A percentile compares a stretch with the other conserved stretches of the same genome.
Conservation (phyloP, 2,888 invertebrate species). For the Dynastes hyllus region DNA sequence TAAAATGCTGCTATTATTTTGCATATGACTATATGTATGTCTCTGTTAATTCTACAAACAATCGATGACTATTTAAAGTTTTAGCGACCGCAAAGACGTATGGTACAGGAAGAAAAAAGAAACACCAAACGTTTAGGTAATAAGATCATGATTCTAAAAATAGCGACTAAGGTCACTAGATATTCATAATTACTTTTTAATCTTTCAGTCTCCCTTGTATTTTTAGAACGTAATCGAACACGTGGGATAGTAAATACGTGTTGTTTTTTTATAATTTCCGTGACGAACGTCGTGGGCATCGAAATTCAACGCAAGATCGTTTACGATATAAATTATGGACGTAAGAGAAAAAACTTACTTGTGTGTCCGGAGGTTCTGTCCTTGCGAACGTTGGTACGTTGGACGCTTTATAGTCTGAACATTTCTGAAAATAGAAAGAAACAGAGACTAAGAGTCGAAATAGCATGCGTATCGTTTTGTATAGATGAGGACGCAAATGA, state of each 20-base stretch:
- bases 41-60: not conserved
- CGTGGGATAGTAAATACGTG: conserved; percentile 50
- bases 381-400: conserved; percentile 92
- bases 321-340: not conserved
- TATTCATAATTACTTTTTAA: conserved; percentile 57
- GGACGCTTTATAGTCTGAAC: conserved; percentile 92
- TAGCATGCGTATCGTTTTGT: conserved; percentile 22
- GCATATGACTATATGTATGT: not conserved
- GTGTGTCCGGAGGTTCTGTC: conserved; percentile 94
- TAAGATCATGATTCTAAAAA: conserved; percentile 54
- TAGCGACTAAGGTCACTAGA: conserved; percentile 55
- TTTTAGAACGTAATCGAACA: conserved; percentile 55
- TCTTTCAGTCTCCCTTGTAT: conserved; percentile 54
- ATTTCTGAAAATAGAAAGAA: conserved; percentile 83
- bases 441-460: conserved; percentile 33
- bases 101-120: conserved; percentile 25
- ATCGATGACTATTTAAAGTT: not conserved
- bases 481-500: conserved; percentile 11
- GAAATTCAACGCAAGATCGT: conserved; percentile 11
- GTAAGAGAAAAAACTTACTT: conserved; percentile 73
- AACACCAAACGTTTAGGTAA: conserved; percentile 48
- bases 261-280: conserved; percentile 38
- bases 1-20: not conserved
- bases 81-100: not conserved
- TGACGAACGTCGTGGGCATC: conserved; percentile 2